Evolutionary conservation across 1,140 invertebrate species (phyloP).

Genomic region (Drosophila obscura): DNA sequence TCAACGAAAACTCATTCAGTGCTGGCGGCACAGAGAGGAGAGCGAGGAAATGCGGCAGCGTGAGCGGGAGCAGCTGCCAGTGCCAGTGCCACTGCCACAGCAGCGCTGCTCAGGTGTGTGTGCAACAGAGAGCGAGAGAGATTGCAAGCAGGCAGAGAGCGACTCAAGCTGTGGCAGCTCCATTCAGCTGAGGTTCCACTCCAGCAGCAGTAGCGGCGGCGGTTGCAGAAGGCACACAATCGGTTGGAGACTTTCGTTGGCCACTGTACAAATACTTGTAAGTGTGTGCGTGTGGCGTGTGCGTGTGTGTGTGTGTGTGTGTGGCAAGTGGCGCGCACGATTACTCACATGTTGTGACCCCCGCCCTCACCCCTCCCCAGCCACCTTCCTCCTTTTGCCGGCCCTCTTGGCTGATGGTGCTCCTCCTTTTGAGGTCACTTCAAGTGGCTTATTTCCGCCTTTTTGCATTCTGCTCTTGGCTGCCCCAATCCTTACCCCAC

Average conservation of each 20-base stretch:
- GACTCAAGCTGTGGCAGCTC: constrained; percentile 4
- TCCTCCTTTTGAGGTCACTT: constrained; percentile 72
- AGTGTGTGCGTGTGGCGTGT: too few species aligned
- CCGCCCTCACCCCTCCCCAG: background rate
- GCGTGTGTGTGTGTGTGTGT: background rate
- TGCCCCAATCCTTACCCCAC: background rate
- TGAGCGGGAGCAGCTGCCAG: constrained; percentile 1
- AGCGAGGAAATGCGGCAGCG: constrained; percentile 11
- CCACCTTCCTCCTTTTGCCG: background rate
- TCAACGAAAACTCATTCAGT: constrained; percentile 20
- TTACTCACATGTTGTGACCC: constrained; percentile 50
- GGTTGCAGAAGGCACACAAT: background rate
- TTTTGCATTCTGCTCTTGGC: constrained; percentile 56
- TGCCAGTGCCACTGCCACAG: constrained; percentile 6
- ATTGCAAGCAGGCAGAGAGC: background rate
- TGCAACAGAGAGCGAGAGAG: background rate
- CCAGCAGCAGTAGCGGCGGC: too few species aligned
- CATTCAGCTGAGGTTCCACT: too few species aligned
- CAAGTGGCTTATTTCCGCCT: constrained; percentile 81
- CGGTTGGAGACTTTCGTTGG: constrained; percentile 46
- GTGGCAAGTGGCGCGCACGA: constrained; percentile 73
- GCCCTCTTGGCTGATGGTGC: constrained; percentile 3
- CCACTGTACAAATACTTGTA: constrained; percentile 30
- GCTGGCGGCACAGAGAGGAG: too few species aligned
- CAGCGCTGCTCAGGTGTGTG: constrained; percentile 39